phyloP scores from a whole-genome alignment of 1,140 invertebrate genomes.

The Belonocnema kinseyi region DNA sequence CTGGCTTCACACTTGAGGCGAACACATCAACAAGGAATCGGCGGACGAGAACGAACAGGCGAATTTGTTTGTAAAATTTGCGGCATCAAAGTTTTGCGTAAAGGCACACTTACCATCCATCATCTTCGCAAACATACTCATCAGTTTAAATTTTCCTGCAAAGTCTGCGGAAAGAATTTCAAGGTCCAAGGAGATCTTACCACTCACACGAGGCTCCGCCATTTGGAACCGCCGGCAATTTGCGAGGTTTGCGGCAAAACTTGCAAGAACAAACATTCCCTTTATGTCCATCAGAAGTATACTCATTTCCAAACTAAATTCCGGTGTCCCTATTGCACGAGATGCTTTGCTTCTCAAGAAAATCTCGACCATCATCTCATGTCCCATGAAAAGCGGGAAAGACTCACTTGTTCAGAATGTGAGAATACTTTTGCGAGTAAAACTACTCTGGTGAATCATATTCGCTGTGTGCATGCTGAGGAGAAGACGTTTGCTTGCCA shows the following conservation, averaged over 20 bases:
- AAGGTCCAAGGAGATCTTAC: not conserved
- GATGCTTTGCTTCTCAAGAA: conserved; percentile 71
- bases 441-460: conserved; percentile 82
- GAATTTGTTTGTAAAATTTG: conserved; percentile 7
- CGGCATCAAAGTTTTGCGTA: not conserved
- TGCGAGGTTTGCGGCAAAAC: conserved; percentile 72
- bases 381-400: conserved; percentile 78
- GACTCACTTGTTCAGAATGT: conserved; percentile 71
- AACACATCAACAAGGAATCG: not conserved
- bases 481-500: conserved; percentile 85
- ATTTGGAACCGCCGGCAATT: not conserved
- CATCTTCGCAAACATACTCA: not conserved
- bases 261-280: conserved; percentile 69
- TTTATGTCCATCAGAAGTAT: conserved; percentile 63
- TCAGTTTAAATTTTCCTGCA: not conserved
- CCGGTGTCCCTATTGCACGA: conserved; percentile 59
- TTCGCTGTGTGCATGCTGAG: conserved; percentile 81
- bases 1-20: not conserved
- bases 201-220: not conserved
- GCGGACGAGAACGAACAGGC: not conserved
- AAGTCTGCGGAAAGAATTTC: not conserved
- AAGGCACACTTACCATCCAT: not conserved
- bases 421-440: conserved; percentile 75
- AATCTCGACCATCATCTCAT: conserved; percentile 79
- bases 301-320: conserved; percentile 61